Evolutionary conservation across 2,888 invertebrate species (phyloP).

Genomic region (Sympetrum striolatum): DNA sequence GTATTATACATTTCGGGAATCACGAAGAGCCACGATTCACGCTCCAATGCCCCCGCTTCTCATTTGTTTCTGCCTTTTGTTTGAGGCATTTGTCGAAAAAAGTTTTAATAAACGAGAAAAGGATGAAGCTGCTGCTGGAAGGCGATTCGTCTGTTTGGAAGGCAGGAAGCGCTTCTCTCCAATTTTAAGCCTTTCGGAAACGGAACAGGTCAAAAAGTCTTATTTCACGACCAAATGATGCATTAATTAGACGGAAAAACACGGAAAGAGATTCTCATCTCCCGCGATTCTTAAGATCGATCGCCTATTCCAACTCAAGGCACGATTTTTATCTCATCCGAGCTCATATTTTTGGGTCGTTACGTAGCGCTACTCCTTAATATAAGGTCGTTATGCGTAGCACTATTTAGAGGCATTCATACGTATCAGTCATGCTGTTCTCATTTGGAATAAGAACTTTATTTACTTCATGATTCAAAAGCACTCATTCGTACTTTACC

Average conservation of each 20-base stretch:
- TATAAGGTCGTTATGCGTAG: too few species aligned
- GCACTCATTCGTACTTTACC: too few species aligned
- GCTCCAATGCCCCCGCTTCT: background rate
- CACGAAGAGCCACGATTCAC: slow-evolving; percentile 4
- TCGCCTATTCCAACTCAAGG: background rate
- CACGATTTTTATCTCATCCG: background rate
- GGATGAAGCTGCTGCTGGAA: background rate
- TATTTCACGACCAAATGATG: slow-evolving; percentile 2
- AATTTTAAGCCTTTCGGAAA: background rate
- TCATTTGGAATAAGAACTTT: background rate
- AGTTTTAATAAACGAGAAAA: background rate
- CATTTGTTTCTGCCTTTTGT: background rate
- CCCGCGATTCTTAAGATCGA: background rate
- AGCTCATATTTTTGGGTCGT: background rate
- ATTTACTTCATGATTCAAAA: background rate
- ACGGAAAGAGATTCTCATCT: background rate
- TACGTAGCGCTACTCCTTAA: background rate
- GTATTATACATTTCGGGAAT: background rate
- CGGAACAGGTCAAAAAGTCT: background rate
- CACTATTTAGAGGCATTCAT: too few species aligned
- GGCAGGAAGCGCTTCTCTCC: background rate
- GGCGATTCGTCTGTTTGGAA: background rate
- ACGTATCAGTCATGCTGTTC: too few species aligned
- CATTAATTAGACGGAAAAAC: background rate
- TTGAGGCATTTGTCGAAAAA: background rate